A percentile compares a stretch with the other conserved stretches of the same genome.
These are phyloP conservation scores for Uloborus plumipes DNA, from an alignment of 2,888 invertebrate species.

Conservation along the genomic window DNA sequence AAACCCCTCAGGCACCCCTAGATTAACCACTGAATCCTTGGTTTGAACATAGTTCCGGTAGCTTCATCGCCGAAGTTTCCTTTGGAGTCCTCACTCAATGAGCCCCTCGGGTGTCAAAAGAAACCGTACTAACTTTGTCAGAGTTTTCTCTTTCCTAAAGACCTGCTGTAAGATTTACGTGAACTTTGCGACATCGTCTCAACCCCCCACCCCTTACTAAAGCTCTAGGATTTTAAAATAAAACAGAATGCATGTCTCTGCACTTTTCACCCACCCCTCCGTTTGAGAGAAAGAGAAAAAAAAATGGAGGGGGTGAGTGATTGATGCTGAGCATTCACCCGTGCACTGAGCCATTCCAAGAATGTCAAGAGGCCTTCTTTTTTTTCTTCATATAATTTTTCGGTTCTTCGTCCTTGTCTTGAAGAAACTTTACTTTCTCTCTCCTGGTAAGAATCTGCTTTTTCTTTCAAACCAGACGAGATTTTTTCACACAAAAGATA, in stretches of 20 bases:
- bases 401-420: background rate
- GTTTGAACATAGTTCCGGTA: no score
- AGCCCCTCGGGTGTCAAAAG: no score
- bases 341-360: constrained; percentile 43
- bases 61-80: no score
- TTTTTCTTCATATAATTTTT: constrained; percentile 7
- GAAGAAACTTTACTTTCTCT: constrained; percentile 4
- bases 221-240: constrained; percentile 25
- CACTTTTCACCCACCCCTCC: constrained; percentile 16
- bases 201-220: no score
- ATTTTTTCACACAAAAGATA: constrained; percentile 1
- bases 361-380: constrained; percentile 40
- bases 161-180: no score
- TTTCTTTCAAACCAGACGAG: background rate
- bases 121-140: no score
- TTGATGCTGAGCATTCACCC: constrained; percentile 52
- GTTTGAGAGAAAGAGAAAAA: constrained; percentile 7
- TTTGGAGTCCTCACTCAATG: no score
- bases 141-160: no score
- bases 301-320: constrained; percentile 21
- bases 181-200: no score
- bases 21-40: no score
- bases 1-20: no score
- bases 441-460: background rate
- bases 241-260: constrained; percentile 31